Base-by-base conservation (phyloP, 2,113 vertebrate species). In the Amphilophus citrinellus region DNA sequence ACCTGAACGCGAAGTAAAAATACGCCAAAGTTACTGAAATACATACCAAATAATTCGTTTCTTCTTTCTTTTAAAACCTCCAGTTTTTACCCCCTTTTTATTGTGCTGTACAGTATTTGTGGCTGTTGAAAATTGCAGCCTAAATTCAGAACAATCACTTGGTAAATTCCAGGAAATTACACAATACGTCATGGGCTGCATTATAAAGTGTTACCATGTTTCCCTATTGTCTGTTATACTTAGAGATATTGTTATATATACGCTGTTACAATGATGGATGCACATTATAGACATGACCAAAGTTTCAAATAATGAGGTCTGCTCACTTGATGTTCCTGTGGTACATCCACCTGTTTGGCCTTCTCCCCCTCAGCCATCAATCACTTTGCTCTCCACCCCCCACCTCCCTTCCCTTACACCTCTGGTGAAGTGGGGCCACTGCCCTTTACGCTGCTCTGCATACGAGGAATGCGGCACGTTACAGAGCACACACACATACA, bases 381-480 rank as follows among this genome's bases (percentile, higher is more conserved):
- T 93, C 92, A 88, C 79, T 59, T 24, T 59, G n/a, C 81, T 87
- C 82, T 87, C 77, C 84, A 85, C 35, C 53, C 87, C 87, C 88
- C 88, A 35, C 35, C 6, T 35, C 35, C 35, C 35, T 35, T 86
- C 79, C 79, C 79, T 82, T 82, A 87, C 87, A 89, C 91, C 93
- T 91, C 89, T 89, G 82, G 85, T 87, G 90, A 88, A 91, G 92
- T 92, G 91, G 90, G 91, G 86, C 91, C 88, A 78, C 88, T 84
- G 87, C 62, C 87, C 88, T 92, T 94, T 94, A 87, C 75, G 66
- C 92, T 56, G 75, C 91, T 87, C 85, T 93, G 92, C 89, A 87
- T 88, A 76, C 17, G 56, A 92, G 94, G 94, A 95, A 95, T 94
- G 92, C 82, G 81, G 89, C 87, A 68, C 76, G 58, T 61, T 90